A percentile compares a stretch with the other conserved stretches of the same genome.
phyloP scores from a whole-genome alignment of 2,888 invertebrate genomes.

The Syrista parreyssii region DNA sequence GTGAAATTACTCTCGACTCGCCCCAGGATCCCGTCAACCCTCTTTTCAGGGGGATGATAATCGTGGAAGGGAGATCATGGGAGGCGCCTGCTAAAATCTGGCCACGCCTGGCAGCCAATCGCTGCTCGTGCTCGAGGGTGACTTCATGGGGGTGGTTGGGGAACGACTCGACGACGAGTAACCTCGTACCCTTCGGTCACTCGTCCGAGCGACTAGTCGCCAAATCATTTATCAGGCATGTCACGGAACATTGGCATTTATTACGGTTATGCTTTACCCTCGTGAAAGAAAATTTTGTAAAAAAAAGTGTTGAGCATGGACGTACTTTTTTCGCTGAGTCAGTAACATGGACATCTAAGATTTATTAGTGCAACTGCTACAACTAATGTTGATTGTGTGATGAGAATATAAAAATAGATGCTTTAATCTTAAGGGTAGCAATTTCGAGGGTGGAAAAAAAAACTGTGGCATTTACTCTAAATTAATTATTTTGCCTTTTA shows the following conservation, averaged over 20 bases:
- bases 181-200: conserved; percentile 27
- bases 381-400: neutral
- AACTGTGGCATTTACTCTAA: neutral
- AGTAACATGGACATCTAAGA: neutral
- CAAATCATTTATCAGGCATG: conserved; percentile 11
- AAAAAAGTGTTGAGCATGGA: neutral
- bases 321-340: neutral
- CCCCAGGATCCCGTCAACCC: neutral
- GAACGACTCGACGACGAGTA: conserved; percentile 41
- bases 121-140: conserved; percentile 60
- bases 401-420: neutral
- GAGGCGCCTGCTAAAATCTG: neutral
- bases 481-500: neutral
- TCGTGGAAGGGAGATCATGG: conserved; percentile 3
- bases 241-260: neutral
- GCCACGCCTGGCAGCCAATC: conserved; percentile 24
- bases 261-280: neutral
- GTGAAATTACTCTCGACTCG: conserved; percentile 16
- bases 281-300: neutral
- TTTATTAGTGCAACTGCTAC: neutral
- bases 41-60: conserved; percentile 16
- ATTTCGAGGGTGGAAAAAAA: neutral
- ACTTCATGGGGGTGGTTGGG: conserved; percentile 62
- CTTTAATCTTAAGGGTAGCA: neutral
- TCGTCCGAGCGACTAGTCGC: conserved; percentile 18